phyloP scores from a whole-genome alignment of 2,888 invertebrate species.

The Acanthosoma haemorrhoidale region DNA sequence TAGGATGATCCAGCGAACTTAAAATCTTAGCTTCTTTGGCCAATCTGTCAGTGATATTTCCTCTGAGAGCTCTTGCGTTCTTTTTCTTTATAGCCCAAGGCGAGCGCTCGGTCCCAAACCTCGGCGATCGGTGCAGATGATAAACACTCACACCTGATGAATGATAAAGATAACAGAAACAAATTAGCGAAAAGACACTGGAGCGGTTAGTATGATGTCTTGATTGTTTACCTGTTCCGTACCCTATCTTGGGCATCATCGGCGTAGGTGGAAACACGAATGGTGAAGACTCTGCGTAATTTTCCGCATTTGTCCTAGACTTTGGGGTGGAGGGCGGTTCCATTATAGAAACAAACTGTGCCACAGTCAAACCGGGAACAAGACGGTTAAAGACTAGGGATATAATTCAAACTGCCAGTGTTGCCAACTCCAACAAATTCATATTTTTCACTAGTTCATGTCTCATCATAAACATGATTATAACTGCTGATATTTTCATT shows the following conservation, averaged over 20 bases:
- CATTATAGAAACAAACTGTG: neutral
- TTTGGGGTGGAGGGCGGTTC: conserved; percentile 10
- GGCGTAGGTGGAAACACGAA: conserved; percentile 60
- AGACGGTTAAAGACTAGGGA: neutral
- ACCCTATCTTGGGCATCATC: conserved; percentile 64
- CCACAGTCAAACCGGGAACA: neutral
- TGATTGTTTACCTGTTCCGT: conserved; percentile 61
- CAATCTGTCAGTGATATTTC: conserved; percentile 53
- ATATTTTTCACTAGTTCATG: too few relatives aligned
- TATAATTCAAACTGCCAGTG: neutral
- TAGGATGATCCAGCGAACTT: conserved; percentile 65
- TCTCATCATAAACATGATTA: too few relatives aligned
- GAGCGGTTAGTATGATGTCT: neutral
- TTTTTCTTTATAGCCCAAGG: conserved; percentile 83
- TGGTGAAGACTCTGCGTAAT: conserved; percentile 7
- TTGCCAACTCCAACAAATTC: too few relatives aligned
- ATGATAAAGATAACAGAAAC: neutral
- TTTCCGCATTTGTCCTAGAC: neutral
- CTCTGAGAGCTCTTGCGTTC: conserved; percentile 49
- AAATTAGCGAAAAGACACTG: neutral
- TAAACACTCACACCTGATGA: conserved; percentile 69
- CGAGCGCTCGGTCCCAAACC: conserved; percentile 61
- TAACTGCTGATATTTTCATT: too few relatives aligned
- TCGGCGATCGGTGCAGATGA: conserved; percentile 66
- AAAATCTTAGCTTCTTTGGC: conserved; percentile 67